A percentile compares a stretch with the other conserved stretches of the same genome.
Evolutionary conservation across 2,113 vertebrate genomes (phyloP).

Genomic region (Theristicus caerulescens): DNA sequence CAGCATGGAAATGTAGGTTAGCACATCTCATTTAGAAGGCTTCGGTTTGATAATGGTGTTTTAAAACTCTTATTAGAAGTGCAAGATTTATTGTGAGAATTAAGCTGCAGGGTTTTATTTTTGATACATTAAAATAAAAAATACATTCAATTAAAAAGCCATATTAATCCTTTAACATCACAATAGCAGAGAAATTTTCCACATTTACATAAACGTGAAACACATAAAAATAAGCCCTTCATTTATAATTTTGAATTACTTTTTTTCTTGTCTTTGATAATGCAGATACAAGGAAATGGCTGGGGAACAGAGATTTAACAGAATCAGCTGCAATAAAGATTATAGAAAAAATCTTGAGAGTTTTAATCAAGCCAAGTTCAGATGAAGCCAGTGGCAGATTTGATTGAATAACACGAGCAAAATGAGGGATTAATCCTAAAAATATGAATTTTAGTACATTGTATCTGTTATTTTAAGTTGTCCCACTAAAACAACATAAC

Average conservation of each 20-base stretch:
- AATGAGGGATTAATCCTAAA: neutral
- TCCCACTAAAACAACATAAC: neutral
- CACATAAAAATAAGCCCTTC: neutral
- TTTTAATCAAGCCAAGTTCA: neutral
- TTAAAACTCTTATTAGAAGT: slow-evolving; percentile 12
- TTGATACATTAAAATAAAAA: neutral
- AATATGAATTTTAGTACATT: neutral
- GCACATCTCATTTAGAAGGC: neutral
- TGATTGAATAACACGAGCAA: neutral
- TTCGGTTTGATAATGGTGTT: neutral
- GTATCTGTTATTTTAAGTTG: neutral
- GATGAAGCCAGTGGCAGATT: neutral
- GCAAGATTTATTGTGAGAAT: neutral
- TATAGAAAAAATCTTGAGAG: neutral
- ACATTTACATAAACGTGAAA: neutral
- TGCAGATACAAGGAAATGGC: neutral
- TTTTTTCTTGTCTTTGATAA: neutral
- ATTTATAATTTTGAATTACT: neutral
- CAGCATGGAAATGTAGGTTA: neutral
- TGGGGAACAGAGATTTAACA: neutral
- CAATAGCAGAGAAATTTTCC: neutral
- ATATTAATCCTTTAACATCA: neutral
- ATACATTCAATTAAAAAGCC: neutral
- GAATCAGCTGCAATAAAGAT: neutral
- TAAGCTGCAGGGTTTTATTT: neutral